A percentile compares a stretch with the other conserved stretches of the same genome.
Conservation (phyloP, 2,113 vertebrate species). For the Hemichromis elongatus region DNA sequence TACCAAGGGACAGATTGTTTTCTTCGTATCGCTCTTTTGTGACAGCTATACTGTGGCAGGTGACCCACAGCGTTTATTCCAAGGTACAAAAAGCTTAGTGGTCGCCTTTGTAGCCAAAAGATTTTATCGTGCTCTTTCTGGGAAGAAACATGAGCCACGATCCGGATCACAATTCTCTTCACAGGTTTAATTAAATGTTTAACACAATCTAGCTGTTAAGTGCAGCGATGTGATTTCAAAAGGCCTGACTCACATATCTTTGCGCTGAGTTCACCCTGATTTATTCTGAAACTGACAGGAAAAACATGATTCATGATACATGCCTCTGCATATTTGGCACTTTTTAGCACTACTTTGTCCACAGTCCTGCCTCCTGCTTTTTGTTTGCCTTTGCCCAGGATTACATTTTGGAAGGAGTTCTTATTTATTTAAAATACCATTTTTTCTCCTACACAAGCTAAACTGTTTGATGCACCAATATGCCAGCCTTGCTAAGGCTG, state of each 20-base stretch:
- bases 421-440: rapidly evolving
- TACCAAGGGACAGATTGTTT: constrained; percentile 25
- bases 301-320: background rate
- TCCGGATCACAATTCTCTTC: background rate
- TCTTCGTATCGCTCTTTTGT: constrained; percentile 6
- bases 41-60: background rate
- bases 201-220: background rate
- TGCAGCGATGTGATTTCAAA: background rate
- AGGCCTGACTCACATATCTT: background rate
- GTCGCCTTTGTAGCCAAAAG: background rate
- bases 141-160: background rate
- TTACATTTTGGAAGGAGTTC: background rate
- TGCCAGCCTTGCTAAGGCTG: background rate
- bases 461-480: background rate
- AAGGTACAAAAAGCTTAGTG: background rate
- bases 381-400: background rate
- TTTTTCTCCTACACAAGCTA: background rate
- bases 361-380: background rate
- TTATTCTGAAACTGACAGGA: background rate
- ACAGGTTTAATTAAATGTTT: background rate
- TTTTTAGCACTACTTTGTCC: background rate
- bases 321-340: background rate
- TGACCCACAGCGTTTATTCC: background rate
- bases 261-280: background rate
- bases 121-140: background rate